A percentile compares a stretch with the other conserved stretches of the same genome.
phyloP scores from a whole-genome alignment of 2,888 invertebrate genomes.

The Scaptodrosophila latifasciaeformis region DNA sequence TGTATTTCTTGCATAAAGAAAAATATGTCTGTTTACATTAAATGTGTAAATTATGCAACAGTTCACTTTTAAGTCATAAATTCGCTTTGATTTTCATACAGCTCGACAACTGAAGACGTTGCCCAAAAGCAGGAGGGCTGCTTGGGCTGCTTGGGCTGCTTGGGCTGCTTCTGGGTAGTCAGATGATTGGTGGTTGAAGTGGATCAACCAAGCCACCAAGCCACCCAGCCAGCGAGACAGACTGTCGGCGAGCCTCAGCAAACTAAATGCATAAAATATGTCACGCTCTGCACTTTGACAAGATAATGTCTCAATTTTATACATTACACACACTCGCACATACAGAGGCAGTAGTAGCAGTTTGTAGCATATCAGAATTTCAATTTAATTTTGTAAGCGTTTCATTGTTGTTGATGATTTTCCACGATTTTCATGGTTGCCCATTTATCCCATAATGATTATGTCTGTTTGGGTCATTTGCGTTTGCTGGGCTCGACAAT shows the following conservation, averaged over 20 bases:
- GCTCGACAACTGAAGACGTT: too few relatives aligned
- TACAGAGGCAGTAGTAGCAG: not conserved
- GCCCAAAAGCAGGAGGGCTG: too few relatives aligned
- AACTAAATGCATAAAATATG: constrained; percentile 60
- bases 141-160: too few relatives aligned
- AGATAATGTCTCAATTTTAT: constrained; percentile 17
- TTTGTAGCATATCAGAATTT: not conserved
- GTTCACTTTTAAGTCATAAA: constrained; percentile 45
- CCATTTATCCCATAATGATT: constrained; percentile 56
- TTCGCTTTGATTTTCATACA: constrained; percentile 59
- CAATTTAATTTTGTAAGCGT: constrained; percentile 47
- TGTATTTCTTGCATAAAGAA: constrained; percentile 30
- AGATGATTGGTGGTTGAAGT: constrained; percentile 20
- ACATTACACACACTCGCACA: constrained; percentile 6
- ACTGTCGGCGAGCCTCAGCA: too few relatives aligned
- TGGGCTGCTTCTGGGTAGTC: constrained; percentile 22
- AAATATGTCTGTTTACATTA: constrained; percentile 66
- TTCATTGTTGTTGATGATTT: constrained; percentile 36
- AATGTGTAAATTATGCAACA: constrained; percentile 64
- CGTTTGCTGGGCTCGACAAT: constrained; percentile 11
- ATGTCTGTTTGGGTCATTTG: constrained; percentile 58
- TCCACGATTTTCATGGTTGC: constrained; percentile 48
- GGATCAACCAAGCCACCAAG: constrained; percentile 29
- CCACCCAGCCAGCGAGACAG: too few relatives aligned
- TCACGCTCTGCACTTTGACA: constrained; percentile 22